Conservation (phyloP, 2,888 invertebrate species). For the Parnassius smintheus region DNA sequence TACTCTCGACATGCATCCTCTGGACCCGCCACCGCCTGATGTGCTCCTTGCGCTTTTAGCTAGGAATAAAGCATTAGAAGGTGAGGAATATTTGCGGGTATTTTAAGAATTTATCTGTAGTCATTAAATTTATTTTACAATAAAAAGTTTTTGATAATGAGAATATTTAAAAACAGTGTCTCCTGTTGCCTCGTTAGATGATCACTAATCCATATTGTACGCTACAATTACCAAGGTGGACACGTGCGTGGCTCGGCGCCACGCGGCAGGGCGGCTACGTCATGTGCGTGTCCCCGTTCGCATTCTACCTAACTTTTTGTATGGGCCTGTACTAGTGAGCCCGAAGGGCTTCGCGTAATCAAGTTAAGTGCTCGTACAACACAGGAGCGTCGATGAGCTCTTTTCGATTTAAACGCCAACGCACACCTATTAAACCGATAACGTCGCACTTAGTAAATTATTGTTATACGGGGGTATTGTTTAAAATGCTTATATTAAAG, state of each 20-base stretch:
- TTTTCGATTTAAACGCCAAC: conserved; percentile 67
- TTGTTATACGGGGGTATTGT: conserved; percentile 28
- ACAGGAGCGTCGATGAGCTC: conserved; percentile 59
- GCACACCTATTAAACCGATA: conserved; percentile 52
- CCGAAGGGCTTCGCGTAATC: conserved; percentile 70
- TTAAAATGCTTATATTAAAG: conserved; percentile 20
- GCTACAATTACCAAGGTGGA: conserved; percentile 55
- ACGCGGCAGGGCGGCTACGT: conserved; percentile 35
- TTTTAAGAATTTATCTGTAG: background rate
- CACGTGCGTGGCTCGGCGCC: conserved; percentile 32
- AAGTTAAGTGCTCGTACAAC: conserved; percentile 78
- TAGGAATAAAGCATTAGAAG: conserved; percentile 94
- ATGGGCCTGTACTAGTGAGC: conserved; percentile 44
- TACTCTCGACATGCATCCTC: conserved; percentile 63
- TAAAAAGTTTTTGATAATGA: background rate
- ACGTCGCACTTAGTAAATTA: conserved; percentile 59
- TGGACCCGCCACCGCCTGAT: conserved; percentile 87
- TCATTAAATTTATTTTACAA: background rate
- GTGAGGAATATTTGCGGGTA: conserved; percentile 71
- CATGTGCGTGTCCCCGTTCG: conserved; percentile 32
- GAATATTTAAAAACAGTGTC: conserved; percentile 2
- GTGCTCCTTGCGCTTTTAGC: conserved; percentile 91
- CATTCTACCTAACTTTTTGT: conserved; percentile 41
- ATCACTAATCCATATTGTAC: conserved; percentile 42
- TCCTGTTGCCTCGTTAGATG: conserved; percentile 8